These are phyloP conservation scores for Hypothenemus hampei DNA, from an alignment of 1,140 invertebrate genomes.

Conservation along the genomic window DNA sequence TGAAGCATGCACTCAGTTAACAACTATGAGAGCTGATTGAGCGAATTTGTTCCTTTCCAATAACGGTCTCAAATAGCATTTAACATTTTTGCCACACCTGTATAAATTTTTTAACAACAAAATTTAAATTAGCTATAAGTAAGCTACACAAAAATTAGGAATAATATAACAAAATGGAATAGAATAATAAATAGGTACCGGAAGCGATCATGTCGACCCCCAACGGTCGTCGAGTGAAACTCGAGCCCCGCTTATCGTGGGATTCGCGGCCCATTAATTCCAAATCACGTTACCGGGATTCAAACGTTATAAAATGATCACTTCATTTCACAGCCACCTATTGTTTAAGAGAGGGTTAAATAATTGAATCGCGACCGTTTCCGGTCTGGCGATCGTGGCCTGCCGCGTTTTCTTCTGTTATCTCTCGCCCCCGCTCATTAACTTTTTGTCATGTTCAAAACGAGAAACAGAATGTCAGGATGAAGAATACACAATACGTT, in stretches of 20 bases:
- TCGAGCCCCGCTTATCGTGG: conserved; percentile 44
- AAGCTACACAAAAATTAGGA: too few relatives aligned
- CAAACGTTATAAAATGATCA: conserved; percentile 48
- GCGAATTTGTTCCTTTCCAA: too few relatives aligned
- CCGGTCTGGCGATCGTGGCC: conserved; percentile 33
- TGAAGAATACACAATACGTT: conserved; percentile 12
- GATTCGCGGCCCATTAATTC: conserved; percentile 47
- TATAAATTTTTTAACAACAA: too few relatives aligned
- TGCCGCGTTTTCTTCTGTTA: conserved; percentile 13
- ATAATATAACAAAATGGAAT: too few relatives aligned
- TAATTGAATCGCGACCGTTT: conserved; percentile 44
- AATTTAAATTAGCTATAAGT: too few relatives aligned
- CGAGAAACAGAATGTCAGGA: conserved; percentile 22
- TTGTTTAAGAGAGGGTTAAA: conserved; percentile 49
- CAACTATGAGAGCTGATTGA: too few relatives aligned
- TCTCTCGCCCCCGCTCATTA: conserved; percentile 30
- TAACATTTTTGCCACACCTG: too few relatives aligned
- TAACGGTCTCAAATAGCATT: too few relatives aligned
- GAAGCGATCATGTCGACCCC: conserved; percentile 41
- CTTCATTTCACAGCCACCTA: conserved; percentile 48
- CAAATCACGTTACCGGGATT: conserved; percentile 47
- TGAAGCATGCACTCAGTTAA: too few relatives aligned
- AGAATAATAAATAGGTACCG: too few relatives aligned
- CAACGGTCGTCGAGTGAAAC: conserved; percentile 17
- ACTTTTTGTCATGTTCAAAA: too few relatives aligned